Evolutionary conservation across 1,140 invertebrate genomes (phyloP), one percentile per base, ranked within the genome.

Genomic region (Drosophila bocki): DNA sequence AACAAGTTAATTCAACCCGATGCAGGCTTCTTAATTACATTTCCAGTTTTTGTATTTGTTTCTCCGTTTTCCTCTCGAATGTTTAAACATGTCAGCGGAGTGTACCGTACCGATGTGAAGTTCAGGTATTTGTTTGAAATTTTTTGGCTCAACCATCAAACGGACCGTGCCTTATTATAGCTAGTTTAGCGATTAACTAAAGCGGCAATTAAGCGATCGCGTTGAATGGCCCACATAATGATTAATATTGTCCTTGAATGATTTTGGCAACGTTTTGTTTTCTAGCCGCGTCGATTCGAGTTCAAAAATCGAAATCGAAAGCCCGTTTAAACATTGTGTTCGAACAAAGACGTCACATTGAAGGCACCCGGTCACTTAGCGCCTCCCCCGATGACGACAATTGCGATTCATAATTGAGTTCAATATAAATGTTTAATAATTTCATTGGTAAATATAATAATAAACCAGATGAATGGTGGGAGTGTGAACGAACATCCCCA

Each of bases 21-120:
- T 72, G 69, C 69, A 72, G 42, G 65, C 65, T 72, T 58, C 69
- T 51, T 72, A 72, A 72, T 72, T 70, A 72, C 54, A 47, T 60
- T 72, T 60, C 69, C 67, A 72, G 69, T 72, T 72, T 72, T 71
- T 42, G 65, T 58, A 22, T 59, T 37, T 50, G 69, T 41, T 59
- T 70, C 62, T 59, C 57, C 45, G 65, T 51, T 50, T 60, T 70
- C 62, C 65, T 71, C 37, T 70, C 54, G 42, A 45, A 22, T 60
- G 11, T 50, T 50, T 58, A 70, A 70, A 71, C 48, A 68, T 56
- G 19, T 48, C 19, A 70, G 48, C 54, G 22, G 39, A 58, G 48
- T 41, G 50, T 58, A 48, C 41, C 32, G 33, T 2, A 29, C 19
- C 48, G 32, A 35, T 37, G 11, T 17, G 59, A 54, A 35, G 32